phyloP scores from a whole-genome alignment of 2,113 vertebrate species.

The Eolophus roseicapilla region DNA sequence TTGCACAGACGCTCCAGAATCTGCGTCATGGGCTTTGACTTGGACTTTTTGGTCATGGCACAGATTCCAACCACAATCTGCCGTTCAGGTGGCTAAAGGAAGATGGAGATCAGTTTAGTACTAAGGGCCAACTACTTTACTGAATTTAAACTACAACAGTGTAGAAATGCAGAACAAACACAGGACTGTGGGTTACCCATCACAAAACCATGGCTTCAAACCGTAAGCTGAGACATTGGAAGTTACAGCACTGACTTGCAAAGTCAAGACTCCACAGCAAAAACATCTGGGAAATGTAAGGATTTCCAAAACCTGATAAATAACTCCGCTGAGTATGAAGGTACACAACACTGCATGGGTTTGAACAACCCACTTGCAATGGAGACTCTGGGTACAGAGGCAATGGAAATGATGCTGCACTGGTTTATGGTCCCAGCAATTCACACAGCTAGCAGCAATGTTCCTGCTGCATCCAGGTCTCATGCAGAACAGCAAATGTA shows the following conservation, averaged over 20 bases:
- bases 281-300: not conserved
- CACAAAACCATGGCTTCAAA: not conserved
- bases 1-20: slow-evolving; percentile 96
- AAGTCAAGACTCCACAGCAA: not conserved
- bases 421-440: not conserved
- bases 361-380: not conserved
- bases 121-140: not conserved
- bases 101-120: not conserved
- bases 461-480: not conserved
- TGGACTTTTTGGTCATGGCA: slow-evolving; percentile 99
- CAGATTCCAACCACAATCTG: slow-evolving; percentile 98
- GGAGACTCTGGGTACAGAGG: not conserved
- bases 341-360: not conserved
- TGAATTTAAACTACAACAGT: not conserved
- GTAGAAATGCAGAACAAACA: not conserved
- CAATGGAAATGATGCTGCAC: not conserved
- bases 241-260: not conserved
- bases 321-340: not conserved
- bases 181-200: not conserved
- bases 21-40: slow-evolving; percentile 99
- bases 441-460: not conserved
- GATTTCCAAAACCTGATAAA: not conserved
- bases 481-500: not conserved
- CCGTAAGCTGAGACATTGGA: not conserved
- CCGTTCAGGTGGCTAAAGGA: slow-evolving; percentile 85